Evolutionary conservation across 2,113 vertebrate genomes (phyloP).

Genomic region (Bothrops jararaca): DNA sequence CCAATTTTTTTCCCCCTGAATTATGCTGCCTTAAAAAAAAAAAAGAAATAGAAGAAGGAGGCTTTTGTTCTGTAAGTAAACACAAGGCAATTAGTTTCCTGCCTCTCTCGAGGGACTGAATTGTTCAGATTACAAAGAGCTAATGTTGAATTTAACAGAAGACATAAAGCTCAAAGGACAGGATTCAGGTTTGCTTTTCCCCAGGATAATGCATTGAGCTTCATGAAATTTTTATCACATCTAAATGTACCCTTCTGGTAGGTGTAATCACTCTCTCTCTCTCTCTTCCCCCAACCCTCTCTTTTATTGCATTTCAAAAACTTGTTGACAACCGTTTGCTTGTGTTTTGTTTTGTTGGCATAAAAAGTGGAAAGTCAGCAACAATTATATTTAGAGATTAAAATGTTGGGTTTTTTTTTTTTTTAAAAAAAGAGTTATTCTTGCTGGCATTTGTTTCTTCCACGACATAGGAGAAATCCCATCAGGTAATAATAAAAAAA

Average conservation of each 20-base stretch:
- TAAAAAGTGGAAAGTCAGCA: not conserved
- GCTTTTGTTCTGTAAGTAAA: constrained; percentile 6
- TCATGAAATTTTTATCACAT: constrained; percentile 33
- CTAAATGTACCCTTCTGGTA: constrained; percentile 1
- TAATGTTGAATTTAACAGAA: constrained; percentile 24
- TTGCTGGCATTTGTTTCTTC: not conserved
- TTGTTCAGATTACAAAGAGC: constrained; percentile 13
- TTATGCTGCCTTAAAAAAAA: not conserved
- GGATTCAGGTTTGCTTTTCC: constrained; percentile 24
- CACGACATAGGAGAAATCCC: not conserved
- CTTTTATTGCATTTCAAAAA: not conserved
- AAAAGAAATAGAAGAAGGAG: not conserved
- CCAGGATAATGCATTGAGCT: not conserved
- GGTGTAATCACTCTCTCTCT: not conserved
- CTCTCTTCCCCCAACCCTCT: not conserved
- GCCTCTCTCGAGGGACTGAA: constrained; percentile 28
- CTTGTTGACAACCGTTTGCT: not conserved
- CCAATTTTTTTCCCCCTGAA: not conserved
- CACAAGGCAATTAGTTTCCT: not conserved
- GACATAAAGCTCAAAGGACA: constrained; percentile 7
- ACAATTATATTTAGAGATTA: not conserved
- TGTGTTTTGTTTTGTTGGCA: constrained; percentile 2
- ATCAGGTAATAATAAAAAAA: not conserved
- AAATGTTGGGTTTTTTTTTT: too few species aligned
- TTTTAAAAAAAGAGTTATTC: not conserved